phyloP scores from a whole-genome alignment of 1,140 invertebrate genomes.

The Pseudoatta argentina region DNA sequence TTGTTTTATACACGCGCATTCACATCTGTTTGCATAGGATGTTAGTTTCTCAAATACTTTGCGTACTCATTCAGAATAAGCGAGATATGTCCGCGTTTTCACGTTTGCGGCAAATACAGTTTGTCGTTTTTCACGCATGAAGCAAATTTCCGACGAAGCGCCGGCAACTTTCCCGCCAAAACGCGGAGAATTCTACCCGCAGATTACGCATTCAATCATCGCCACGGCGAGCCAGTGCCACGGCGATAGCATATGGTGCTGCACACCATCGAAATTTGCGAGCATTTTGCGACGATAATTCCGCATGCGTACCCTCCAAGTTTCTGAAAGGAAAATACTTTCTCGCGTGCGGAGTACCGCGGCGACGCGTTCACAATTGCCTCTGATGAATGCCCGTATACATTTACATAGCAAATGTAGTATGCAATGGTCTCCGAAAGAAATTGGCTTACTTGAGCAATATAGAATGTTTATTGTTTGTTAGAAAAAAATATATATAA shows the following conservation, averaged over 20 bases:
- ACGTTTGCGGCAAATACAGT: conserved; percentile 31
- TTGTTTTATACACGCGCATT: not conserved
- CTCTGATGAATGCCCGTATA: conserved; percentile 85
- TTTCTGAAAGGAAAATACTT: conserved; percentile 79
- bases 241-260: conserved; percentile 63
- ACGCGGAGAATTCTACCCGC: conserved; percentile 47
- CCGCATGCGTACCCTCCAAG: conserved; percentile 62
- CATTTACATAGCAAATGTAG: conserved; percentile 85
- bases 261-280: conserved; percentile 66
- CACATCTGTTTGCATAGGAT: not conserved
- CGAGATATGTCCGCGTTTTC: conserved; percentile 30
- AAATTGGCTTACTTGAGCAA: conserved; percentile 41
- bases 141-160: conserved; percentile 61
- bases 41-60: conserved; percentile 6
- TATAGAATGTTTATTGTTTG: conserved; percentile 16
- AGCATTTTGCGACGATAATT: conserved; percentile 60
- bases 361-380: conserved; percentile 81
- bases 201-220: conserved; percentile 76
- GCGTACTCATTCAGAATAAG: conserved; percentile 18
- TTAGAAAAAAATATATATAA: conserved; percentile 22
- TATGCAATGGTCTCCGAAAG: conserved; percentile 43
- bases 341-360: conserved; percentile 77
- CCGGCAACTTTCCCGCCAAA: conserved; percentile 64
- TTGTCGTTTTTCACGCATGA: conserved; percentile 56
- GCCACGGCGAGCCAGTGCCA: conserved; percentile 25